phyloP scores from a whole-genome alignment of 2,888 invertebrate species.

The Vanessa cardui region DNA sequence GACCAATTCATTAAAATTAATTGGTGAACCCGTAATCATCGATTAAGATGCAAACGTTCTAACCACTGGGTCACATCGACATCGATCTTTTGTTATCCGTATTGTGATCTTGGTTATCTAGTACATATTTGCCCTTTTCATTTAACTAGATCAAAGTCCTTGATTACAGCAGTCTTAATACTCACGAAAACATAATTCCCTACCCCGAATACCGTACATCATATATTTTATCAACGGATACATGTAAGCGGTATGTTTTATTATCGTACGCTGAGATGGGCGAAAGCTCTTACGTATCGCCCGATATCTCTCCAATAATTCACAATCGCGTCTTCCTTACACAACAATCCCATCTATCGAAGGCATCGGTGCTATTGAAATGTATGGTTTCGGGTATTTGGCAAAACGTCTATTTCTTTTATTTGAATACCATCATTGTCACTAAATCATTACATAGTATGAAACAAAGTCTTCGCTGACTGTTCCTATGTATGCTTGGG shows the following conservation, averaged over 20 bases:
- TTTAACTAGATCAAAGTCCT: too few relatives aligned
- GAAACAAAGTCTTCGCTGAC: too few relatives aligned
- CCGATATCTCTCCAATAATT: conserved; percentile 61
- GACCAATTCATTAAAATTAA: too few relatives aligned
- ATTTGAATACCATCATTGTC: not conserved
- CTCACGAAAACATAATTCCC: conserved; percentile 5
- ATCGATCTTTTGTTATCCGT: too few relatives aligned
- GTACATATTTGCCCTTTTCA: too few relatives aligned
- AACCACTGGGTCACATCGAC: too few relatives aligned
- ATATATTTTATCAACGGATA: conserved; percentile 33
- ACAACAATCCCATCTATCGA: conserved; percentile 62
- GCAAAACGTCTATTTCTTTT: conserved; percentile 2
- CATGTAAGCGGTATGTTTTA: conserved; percentile 43
- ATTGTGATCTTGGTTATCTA: too few relatives aligned
- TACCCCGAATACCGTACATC: not conserved
- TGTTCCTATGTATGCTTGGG: too few relatives aligned
- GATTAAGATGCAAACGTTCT: too few relatives aligned
- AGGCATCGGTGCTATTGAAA: conserved; percentile 35
- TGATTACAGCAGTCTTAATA: not conserved
- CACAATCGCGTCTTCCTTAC: conserved; percentile 66
- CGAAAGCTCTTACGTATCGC: conserved; percentile 55
- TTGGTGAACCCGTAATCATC: too few relatives aligned
- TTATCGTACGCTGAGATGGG: conserved; percentile 42
- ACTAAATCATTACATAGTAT: not conserved
- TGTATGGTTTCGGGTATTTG: not conserved